Base-by-base conservation (phyloP, 2,113 vertebrate genomes). In the Cnemophilus loriae region DNA sequence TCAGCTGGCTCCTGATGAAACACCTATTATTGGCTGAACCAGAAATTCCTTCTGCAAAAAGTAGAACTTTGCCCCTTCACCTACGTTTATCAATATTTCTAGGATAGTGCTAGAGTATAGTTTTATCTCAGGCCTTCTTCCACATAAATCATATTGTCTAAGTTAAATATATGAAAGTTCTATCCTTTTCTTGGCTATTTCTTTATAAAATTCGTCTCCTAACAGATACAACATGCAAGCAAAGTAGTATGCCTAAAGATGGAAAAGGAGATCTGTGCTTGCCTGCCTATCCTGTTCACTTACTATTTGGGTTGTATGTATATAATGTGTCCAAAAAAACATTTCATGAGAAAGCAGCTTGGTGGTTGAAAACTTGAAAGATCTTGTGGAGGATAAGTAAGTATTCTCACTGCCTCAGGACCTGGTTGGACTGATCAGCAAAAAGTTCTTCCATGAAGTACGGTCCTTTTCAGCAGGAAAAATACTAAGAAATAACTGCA, bases 271-370 rank as follows among this genome's bases (percentile, higher is more conserved):
- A 44, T 53, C 21, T 41, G 2, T 81, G 46, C 27, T 52, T 75
- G 8, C 7, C 32, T 93, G 41, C 42, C 17, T 88, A 1, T 35
- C 21, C n/a, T 1, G 1, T 59, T 85, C 16, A 11, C 9, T 33
- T 74, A 7, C 6, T 49, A 0, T 73, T 79, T 69, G 28, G 6
- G 20, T 20, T 89, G 7, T 39, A 20, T 5, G 1, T 41, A 3
- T 44, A 16, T 56, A 75, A 9, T 6, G 3, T 61, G 17, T 27
- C 27, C 79, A 69, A 70, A 46, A 67, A 80, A 44, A 49, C 17
- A 27, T 65, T 76, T 76, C 1, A 12, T 22, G 21, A 69, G n/a
- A 46, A 80, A 67, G 30, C 85, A 80, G 8, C 13, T 46, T 39
- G 13, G 32, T 64, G 23, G 44, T 59, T 88, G 67, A 53, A 80